Percentiles rank a stretch among this genome's conserved stretches.
Evolutionary conservation across 2,888 invertebrate genomes (phyloP).

Genomic region (Parnassius mnemosyne): DNA sequence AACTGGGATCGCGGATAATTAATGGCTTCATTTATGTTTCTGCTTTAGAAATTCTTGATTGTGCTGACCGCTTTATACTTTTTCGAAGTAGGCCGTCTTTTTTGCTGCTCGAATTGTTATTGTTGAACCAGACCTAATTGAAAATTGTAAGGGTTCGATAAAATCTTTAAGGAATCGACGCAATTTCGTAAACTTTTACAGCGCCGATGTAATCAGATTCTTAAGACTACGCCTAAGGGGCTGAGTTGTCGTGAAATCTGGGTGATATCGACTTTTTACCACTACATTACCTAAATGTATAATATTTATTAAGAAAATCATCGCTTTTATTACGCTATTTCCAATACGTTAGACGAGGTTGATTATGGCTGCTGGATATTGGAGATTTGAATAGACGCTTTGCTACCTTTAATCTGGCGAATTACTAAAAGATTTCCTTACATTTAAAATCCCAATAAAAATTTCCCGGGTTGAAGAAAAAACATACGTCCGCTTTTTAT

Average conservation of each 20-base stretch:
- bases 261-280: conserved; percentile 12
- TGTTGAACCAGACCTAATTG: conserved; percentile 64
- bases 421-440: neutral
- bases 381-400: neutral
- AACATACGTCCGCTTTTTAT: neutral
- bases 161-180: conserved; percentile 44
- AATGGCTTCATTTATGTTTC: conserved; percentile 80
- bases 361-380: neutral
- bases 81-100: conserved; percentile 50
- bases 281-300: neutral
- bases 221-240: conserved; percentile 4
- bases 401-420: conserved; percentile 1
- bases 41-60: conserved; percentile 78
- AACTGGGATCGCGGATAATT: conserved; percentile 76
- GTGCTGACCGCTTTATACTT: conserved; percentile 57
- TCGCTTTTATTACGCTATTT: neutral
- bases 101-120: conserved; percentile 69
- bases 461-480: neutral
- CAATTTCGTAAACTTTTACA: conserved; percentile 31
- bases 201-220: conserved; percentile 21
- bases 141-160: conserved; percentile 56
- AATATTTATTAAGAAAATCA: neutral
- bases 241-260: conserved; percentile 8
- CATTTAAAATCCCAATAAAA: neutral
- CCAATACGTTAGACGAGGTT: neutral